phyloP scores from a whole-genome alignment of 92 coral and sea anemone species.

The Isaurus tuberculatus region DNA sequence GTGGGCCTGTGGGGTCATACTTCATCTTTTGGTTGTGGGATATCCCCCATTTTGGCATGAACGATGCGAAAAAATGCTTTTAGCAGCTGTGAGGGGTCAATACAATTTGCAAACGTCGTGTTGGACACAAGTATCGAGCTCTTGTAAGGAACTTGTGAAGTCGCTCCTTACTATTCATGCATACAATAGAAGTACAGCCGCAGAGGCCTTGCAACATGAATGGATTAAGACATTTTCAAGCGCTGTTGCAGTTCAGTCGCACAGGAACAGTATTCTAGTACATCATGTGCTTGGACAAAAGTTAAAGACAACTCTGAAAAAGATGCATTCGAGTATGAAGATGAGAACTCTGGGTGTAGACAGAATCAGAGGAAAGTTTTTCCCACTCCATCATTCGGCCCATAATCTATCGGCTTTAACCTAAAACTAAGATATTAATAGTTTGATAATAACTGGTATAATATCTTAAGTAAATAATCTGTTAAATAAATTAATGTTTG shows the following conservation, averaged over 20 bases:
- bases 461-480: too few relatives aligned
- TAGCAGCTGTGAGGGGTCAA: constrained; percentile 84
- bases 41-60: constrained; percentile 97
- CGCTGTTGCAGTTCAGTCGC: constrained; percentile 5
- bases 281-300: constrained; percentile 43
- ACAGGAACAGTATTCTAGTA: constrained; percentile 18
- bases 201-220: constrained; percentile 84
- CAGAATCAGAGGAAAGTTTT: constrained; percentile 75
- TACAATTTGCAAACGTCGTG: constrained; percentile 70
- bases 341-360: constrained; percentile 71
- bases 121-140: constrained; percentile 70
- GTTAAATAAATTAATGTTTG: too few relatives aligned
- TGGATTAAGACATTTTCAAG: constrained; percentile 65
- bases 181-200: constrained; percentile 70
- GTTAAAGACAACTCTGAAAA: constrained; percentile 73
- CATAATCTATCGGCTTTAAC: constrained; percentile 70
- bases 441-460: background rate
- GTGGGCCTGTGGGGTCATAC: constrained; percentile 93
- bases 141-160: constrained; percentile 82
- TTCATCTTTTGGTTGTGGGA: constrained; percentile 83
- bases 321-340: constrained; percentile 82
- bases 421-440: background rate
- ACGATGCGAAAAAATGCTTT: constrained; percentile 76
- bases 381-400: constrained; percentile 87
- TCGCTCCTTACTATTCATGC: constrained; percentile 72